phyloP scores from a whole-genome alignment of 2,113 vertebrate genomes.

The Odontophorus gujanensis region DNA sequence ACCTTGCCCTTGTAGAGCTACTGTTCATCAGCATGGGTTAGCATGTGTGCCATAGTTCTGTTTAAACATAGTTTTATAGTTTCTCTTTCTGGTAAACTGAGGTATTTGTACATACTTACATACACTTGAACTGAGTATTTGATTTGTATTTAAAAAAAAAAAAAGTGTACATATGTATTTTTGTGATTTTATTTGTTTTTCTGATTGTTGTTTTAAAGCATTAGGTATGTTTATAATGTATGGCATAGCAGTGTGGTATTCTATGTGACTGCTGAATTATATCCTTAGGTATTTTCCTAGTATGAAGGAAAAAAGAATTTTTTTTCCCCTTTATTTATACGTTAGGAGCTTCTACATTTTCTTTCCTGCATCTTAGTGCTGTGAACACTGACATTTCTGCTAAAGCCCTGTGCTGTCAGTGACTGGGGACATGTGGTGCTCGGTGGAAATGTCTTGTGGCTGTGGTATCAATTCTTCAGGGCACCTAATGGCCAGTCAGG shows the following conservation, averaged over 20 bases:
- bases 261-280: background rate
- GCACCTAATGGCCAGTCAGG: background rate
- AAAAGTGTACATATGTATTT: background rate
- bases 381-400: background rate
- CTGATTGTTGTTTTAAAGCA: background rate
- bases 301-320: background rate
- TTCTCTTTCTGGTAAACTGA: background rate
- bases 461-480: background rate
- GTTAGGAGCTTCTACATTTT: background rate
- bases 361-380: background rate
- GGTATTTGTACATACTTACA: background rate
- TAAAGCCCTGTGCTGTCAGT: background rate
- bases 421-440: background rate
- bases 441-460: background rate
- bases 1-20: background rate
- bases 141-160: background rate
- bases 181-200: background rate
- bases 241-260: background rate
- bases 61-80: background rate
- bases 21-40: background rate
- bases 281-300: background rate
- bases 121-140: background rate
- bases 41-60: background rate
- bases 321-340: background rate
- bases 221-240: background rate